phyloP scores from a whole-genome alignment of 2,888 invertebrate genomes.

The Antheraea assamensis region DNA sequence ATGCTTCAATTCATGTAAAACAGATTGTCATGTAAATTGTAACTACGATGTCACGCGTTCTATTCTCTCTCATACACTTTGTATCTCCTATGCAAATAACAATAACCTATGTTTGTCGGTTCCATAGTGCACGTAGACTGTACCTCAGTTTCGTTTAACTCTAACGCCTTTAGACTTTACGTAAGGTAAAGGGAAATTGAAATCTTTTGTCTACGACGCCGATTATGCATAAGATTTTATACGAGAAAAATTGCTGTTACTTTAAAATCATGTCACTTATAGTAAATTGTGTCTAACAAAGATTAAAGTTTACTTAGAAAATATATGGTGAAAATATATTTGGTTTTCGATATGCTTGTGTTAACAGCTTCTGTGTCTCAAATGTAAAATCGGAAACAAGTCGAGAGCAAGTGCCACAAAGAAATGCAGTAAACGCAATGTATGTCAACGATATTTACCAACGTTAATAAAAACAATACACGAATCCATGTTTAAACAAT shows the following conservation, averaged over 20 bases:
- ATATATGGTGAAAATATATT: neutral
- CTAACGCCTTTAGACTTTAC: neutral
- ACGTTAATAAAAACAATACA: too few relatives aligned
- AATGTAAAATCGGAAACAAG: too few relatives aligned
- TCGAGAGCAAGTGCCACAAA: too few relatives aligned
- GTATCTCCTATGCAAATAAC: neutral
- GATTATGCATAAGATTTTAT: neutral
- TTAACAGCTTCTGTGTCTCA: neutral
- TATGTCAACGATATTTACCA: too few relatives aligned
- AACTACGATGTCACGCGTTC: neutral
- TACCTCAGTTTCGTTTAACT: neutral
- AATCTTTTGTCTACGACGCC: neutral
- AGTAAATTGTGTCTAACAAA: neutral
- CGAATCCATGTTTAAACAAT: too few relatives aligned
- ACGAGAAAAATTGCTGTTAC: neutral
- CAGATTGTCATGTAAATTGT: neutral
- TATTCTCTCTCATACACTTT: neutral
- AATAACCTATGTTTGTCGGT: neutral
- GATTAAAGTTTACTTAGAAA: neutral
- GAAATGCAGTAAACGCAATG: too few relatives aligned
- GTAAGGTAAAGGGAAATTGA: neutral
- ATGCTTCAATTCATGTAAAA: neutral
- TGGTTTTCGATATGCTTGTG: neutral
- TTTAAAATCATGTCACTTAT: neutral
- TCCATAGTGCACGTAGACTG: neutral